A percentile compares a stretch with the other conserved stretches of the same genome.
phyloP scores from a whole-genome alignment of 1,140 invertebrate genomes.

The Medauroidea extradentata region DNA sequence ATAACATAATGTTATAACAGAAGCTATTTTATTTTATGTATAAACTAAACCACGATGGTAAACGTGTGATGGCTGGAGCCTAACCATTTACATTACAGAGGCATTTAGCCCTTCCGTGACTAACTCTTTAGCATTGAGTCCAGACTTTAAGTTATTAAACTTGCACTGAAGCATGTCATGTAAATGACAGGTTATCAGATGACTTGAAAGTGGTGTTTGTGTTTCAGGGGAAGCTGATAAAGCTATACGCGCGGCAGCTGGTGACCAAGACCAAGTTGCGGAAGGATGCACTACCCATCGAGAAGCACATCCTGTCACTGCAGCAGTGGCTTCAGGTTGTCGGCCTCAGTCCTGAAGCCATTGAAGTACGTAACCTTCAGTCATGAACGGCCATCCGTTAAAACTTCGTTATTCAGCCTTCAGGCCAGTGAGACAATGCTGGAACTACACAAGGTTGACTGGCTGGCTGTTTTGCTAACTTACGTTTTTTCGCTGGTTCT shows the following conservation, averaged over 20 bases:
- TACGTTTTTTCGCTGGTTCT: too few species aligned
- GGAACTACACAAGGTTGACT: too few species aligned
- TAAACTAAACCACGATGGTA: too few species aligned
- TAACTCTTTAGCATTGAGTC: neutral
- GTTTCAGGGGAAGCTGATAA: conserved; percentile 86
- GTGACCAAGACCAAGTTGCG: conserved; percentile 74
- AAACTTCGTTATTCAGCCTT: too few species aligned
- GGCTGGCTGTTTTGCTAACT: too few species aligned
- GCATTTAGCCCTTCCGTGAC: too few species aligned
- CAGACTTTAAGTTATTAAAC: neutral
- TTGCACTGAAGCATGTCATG: neutral
- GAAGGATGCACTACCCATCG: conserved; percentile 51
- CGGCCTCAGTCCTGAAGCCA: conserved; percentile 65
- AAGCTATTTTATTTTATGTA: too few species aligned
- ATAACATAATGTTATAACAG: too few species aligned
- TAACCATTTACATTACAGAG: too few species aligned
- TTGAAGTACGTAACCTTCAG: conserved; percentile 67
- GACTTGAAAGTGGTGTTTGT: conserved; percentile 3
- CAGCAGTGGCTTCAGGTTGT: conserved; percentile 90
- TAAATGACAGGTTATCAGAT: neutral
- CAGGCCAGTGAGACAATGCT: too few species aligned
- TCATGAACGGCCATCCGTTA: too few species aligned
- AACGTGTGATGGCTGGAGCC: too few species aligned
- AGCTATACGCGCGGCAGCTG: conserved; percentile 86
- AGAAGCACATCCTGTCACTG: conserved; percentile 68